Conservation (phyloP, 1,140 invertebrate genomes). For the Caenorhabditis latens region DNA sequence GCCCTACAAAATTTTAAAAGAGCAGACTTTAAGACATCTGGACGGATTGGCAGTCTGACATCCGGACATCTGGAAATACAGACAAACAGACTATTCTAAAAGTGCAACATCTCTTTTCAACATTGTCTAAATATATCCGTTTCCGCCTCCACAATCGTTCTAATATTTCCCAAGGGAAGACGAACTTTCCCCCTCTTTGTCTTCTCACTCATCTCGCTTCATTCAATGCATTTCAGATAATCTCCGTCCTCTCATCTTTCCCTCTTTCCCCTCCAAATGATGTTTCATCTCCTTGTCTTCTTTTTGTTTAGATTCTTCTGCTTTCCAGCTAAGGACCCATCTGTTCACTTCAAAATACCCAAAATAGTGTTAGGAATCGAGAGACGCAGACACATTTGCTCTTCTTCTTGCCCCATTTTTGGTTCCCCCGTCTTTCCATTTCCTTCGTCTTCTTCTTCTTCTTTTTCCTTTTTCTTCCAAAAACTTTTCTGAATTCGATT, state of each 20-base stretch:
- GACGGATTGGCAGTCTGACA: too few species aligned
- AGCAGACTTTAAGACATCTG: too few species aligned
- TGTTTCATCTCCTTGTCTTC: not conserved
- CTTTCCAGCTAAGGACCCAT: not conserved
- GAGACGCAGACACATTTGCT: conserved; percentile 33
- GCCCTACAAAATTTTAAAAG: too few species aligned
- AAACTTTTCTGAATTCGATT: conserved; percentile 22
- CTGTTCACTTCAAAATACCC: not conserved
- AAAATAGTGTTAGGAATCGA: not conserved
- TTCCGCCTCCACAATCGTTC: not conserved
- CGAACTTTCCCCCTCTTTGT: not conserved
- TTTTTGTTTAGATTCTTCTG: conserved; percentile 32
- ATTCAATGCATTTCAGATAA: conserved; percentile 47
- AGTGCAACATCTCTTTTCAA: too few species aligned
- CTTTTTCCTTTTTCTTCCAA: not conserved
- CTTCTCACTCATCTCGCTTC: not conserved
- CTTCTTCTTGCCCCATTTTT: conserved; percentile 28
- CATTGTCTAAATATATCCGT: too few species aligned
- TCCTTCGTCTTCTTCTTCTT: conserved; percentile 5
- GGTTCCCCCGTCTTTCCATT: not conserved
- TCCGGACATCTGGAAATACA: too few species aligned
- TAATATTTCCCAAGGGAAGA: not conserved
- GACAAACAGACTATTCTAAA: too few species aligned
- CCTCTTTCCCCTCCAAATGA: not conserved
- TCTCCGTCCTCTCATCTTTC: conserved; percentile 17